Percentiles rank a stretch among this genome's conserved stretches.
Conservation (phyloP, 2,113 vertebrate species). For the Telmatochromis sp. region DNA sequence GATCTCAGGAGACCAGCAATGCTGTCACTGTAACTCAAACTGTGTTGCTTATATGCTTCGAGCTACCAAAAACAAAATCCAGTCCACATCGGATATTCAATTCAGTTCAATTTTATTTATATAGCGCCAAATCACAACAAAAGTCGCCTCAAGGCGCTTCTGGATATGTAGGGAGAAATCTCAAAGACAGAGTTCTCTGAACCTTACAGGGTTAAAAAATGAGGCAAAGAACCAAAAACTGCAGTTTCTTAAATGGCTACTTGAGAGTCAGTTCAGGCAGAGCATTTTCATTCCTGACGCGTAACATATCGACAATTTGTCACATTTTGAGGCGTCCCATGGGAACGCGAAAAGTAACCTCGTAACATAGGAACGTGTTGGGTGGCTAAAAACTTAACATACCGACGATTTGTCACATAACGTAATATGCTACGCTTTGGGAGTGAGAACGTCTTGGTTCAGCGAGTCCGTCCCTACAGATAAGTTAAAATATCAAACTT, state of each 20-base stretch:
- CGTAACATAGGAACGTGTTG: background rate
- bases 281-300: background rate
- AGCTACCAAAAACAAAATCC: background rate
- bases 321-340: background rate
- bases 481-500: background rate
- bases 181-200: background rate
- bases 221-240: background rate
- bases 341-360: background rate
- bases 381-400: background rate
- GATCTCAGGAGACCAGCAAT: background rate
- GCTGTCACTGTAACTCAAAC: background rate
- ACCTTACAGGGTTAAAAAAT: background rate
- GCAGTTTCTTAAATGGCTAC: background rate
- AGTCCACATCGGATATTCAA: background rate
- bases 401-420: background rate
- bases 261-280: background rate
- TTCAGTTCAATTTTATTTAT: background rate
- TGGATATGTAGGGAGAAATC: background rate
- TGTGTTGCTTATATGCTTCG: background rate
- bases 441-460: background rate
- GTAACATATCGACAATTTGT: background rate
- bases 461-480: background rate
- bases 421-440: background rate
- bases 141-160: background rate
- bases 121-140: background rate